A percentile compares a stretch with the other conserved stretches of the same genome.
Evolutionary conservation across 2,797 vertebrate species (phyloP).

Genomic region (Synaphobranchus kaupii): DNA sequence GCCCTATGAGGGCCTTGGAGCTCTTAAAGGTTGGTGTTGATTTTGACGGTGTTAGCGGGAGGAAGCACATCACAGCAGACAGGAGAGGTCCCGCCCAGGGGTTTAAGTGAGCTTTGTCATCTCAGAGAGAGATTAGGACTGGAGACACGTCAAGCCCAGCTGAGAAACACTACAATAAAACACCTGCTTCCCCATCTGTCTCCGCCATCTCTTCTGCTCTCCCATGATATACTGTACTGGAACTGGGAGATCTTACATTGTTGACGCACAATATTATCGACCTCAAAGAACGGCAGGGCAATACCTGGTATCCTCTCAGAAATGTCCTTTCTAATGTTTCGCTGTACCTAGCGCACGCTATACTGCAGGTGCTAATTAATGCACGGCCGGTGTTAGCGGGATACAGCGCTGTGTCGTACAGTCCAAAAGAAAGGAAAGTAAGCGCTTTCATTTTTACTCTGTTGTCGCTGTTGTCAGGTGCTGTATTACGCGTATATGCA

Average conservation of each 20-base stretch:
- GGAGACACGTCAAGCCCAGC: slow-evolving; percentile 65
- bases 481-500: not conserved
- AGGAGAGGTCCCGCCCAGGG: slow-evolving; percentile 57
- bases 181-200: slow-evolving; percentile 68
- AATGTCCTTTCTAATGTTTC: not conserved
- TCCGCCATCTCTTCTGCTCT: not conserved
- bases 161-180: slow-evolving; percentile 68
- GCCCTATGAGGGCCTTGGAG: not conserved
- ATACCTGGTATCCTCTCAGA: not conserved
- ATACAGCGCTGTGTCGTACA: no score
- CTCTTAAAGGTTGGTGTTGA: not conserved
- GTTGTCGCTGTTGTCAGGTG: not conserved
- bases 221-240: not conserved
- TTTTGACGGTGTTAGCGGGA: not conserved
- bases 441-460: not conserved
- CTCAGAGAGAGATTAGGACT: slow-evolving; percentile 72
- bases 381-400: not conserved
- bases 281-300: not conserved
- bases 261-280: not conserved
- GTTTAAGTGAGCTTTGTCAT: slow-evolving; percentile 74
- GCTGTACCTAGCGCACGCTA: not conserved
- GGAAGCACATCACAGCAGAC: slow-evolving; percentile 60
- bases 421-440: not conserved
- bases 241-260: not conserved
- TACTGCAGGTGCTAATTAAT: not conserved